phyloP scores from a whole-genome alignment of 2,797 vertebrate genomes.

The Tinamus major region DNA sequence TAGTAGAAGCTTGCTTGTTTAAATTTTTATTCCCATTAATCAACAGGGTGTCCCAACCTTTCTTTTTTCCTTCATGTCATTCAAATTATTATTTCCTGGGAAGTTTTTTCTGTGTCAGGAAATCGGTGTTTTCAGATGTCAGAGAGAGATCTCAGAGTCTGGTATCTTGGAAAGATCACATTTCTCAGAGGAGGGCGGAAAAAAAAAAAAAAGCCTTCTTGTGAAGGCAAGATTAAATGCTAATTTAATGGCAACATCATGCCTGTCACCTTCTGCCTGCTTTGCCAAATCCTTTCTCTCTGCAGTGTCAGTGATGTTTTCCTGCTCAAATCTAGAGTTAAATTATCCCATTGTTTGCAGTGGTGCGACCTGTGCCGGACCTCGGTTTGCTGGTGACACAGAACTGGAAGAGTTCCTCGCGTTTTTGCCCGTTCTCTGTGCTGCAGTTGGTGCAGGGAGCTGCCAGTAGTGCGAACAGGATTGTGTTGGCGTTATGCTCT shows the following conservation, averaged over 20 bases:
- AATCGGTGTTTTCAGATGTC: constrained; percentile 12
- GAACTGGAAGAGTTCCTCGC: neutral
- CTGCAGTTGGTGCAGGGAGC: neutral
- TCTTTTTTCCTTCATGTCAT: neutral
- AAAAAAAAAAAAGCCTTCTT: neutral
- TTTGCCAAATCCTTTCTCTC: constrained; percentile 3
- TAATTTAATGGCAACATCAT: neutral
- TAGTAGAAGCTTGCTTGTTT: neutral
- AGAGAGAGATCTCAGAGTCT: neutral
- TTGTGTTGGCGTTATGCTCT: constrained; percentile 64
- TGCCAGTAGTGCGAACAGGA: neutral
- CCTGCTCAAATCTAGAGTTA: neutral
- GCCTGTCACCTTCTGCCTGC: neutral
- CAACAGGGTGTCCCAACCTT: neutral
- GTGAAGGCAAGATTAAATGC: constrained; percentile 55
- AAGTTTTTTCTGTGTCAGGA: neutral
- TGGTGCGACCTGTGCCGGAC: neutral
- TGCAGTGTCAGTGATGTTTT: neutral
- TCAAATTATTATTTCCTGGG: constrained; percentile 2
- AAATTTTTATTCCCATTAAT: neutral
- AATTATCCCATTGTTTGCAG: neutral
- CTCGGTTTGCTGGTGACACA: neutral
- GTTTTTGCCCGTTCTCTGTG: neutral
- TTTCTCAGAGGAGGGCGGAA: neutral
- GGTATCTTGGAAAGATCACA: constrained; percentile 52